A percentile compares a stretch with the other conserved stretches of the same genome.
Evolutionary conservation across 1,140 invertebrate species (phyloP).

Genomic region (Drosophila bocqueti): DNA sequence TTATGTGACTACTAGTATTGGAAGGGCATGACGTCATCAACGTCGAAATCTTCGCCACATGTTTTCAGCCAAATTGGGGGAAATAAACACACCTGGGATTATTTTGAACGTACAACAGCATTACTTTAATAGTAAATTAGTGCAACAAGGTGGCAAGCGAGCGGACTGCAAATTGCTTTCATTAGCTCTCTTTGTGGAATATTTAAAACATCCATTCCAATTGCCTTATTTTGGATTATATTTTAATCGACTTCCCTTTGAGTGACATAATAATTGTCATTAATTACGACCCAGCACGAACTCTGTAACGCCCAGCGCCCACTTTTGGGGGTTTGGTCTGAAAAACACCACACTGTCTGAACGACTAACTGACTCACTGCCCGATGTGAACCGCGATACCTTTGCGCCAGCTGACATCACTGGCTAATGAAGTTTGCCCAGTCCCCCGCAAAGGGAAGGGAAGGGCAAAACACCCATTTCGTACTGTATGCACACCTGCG

Average conservation of each 20-base stretch:
- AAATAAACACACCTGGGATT: constrained; percentile 7
- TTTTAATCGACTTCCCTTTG: constrained; percentile 26
- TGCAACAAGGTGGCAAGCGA: not conserved
- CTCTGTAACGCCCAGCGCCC: constrained; percentile 1
- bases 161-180: not conserved
- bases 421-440: constrained; percentile 38
- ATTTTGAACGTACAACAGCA: constrained; percentile 11
- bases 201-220: constrained; percentile 7
- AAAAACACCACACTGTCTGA: constrained; percentile 53
- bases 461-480: constrained; percentile 17
- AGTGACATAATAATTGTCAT: constrained; percentile 42
- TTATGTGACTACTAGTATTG: not conserved
- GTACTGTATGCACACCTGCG: constrained; percentile 15
- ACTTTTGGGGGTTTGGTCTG: not conserved
- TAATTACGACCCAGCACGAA: constrained; percentile 47
- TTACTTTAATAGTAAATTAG: constrained; percentile 33
- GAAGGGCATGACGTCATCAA: constrained; percentile 28
- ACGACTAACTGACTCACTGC: constrained; percentile 36
- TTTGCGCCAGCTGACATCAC: constrained; percentile 40
- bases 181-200: not conserved
- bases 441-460: constrained; percentile 12
- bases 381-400: constrained; percentile 11
- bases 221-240: constrained; percentile 28
- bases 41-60: not conserved
- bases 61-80: not conserved